Conservation (phyloP, 2,797 vertebrate genomes). For the Gouania willdenowi region DNA sequence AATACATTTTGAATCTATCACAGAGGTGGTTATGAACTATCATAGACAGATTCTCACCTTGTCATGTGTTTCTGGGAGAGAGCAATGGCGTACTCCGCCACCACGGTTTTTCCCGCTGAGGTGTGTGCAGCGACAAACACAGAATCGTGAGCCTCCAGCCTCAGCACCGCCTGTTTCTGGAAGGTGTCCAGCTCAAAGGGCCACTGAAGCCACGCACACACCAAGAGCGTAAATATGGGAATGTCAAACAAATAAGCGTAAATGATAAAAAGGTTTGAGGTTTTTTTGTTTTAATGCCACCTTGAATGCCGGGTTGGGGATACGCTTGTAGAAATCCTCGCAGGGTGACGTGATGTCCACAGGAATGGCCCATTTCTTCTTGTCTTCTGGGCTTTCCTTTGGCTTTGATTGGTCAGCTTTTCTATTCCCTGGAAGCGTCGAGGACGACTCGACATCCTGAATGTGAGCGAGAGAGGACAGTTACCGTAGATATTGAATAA, state of each 20-base stretch:
- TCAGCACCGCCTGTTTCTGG: constrained; percentile 90
- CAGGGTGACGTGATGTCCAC: constrained; percentile 82
- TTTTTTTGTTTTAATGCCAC: no score
- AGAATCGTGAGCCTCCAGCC: constrained; percentile 84
- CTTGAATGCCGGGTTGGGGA: constrained; percentile 83
- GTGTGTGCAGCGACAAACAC: constrained; percentile 92
- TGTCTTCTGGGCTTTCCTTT: constrained; percentile 49
- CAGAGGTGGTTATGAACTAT: no score
- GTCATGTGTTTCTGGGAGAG: constrained; percentile 95
- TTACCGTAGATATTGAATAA: no score
- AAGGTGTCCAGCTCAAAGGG: constrained; percentile 89
- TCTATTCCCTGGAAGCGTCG: constrained; percentile 29
- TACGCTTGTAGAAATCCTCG: constrained; percentile 85
- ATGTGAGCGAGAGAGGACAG: background rate
- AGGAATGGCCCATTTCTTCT: constrained; percentile 86
- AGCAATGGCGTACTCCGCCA: constrained; percentile 91
- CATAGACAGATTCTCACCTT: constrained; percentile 67
- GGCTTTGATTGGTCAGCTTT: constrained; percentile 51
- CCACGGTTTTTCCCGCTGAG: constrained; percentile 90
- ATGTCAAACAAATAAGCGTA: no score
- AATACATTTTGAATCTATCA: no score
- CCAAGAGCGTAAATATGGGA: background rate
- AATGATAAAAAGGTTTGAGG: no score
- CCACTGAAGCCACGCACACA: constrained; percentile 71
- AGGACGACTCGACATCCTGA: constrained; percentile 53